Evolutionary conservation across 64 coral and sea anemone species (phyloP), one percentile per base, ranked within the genome.

Genomic region (Acropora yongei): DNA sequence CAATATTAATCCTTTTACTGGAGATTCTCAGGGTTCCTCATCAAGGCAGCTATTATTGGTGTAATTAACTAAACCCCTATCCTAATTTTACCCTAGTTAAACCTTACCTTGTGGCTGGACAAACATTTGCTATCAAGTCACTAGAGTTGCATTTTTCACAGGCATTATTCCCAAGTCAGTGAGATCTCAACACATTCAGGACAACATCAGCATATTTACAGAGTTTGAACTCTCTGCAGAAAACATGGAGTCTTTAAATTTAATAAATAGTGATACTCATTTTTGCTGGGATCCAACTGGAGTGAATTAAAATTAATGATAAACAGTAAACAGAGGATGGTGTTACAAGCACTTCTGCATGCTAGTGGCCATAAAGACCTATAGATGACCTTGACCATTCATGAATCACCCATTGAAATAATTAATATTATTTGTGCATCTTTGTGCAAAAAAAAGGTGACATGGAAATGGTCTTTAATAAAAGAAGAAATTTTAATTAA

Each of bases 121-220:
- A 30, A 30, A 30, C 30, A 30, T 30, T 30, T 30, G 30, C 30
- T 30, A 30, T 30, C 30, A 4, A 40, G 44, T 72, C 41, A 87
- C 5, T 12, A 5, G 45, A 18, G 49, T 6, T 20, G 18, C 43
- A 11, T 75, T 86, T 82, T 89, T 72, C 49, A 6, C 73, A 98
- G 96, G 90, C 10, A 90, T 98, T 12, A 93, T 98, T 17, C 93
- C 96, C 8, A 98, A 95, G 80, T 98, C 96, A 16, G 90, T 89
- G 18, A 82, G 90, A 82, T 44, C 83, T 49, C 18, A 86, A 39
- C 93, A 98, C 67, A 93, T 98, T 6, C 51, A 88, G 71, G 91
- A 72, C 66, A 98, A 98, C 43, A 88, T 98, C 46, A 47, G 82
- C n/a, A 9, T 30, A 30, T 30, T 98, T 20, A 73, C 61, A 39